Base-by-base conservation (phyloP, 2,113 vertebrate species). In the Zosterops hypoxanthus region DNA sequence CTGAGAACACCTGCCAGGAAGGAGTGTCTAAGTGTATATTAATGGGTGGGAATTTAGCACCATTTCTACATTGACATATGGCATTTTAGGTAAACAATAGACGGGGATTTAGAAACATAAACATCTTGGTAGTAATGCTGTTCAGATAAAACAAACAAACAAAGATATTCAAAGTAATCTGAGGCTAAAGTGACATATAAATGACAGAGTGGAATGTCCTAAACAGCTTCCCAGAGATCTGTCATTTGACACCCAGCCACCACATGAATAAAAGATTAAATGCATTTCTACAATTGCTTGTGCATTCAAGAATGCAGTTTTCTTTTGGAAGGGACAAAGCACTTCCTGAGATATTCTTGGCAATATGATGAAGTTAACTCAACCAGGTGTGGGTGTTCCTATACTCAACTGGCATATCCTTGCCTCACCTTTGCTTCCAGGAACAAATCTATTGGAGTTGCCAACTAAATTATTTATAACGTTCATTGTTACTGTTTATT, bases 401-500 rank as follows among this genome's bases (percentile, higher is more conserved):
- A 34, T 4, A 73, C 70, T 79, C 52, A 64, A 9, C 53, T 61
- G 71, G 34, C 66, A 88, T 65, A 65, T 69, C 63, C 79, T 69
- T 82, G 47, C 63, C 53, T 72, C 75, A 88, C 88, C 88, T 94
- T 72, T 88, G 75, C 61, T 85, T 90, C 36, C 75, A 41, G 60
- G 57, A 87, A 64, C 57, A 95, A 91, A 89, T 76, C 65, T 61
- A 9, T 49, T 36, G 66, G 75, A 94, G 69, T 65, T 73, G 53
- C 36, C 64, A 77, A 7, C 25, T 92, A 88, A 77, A 73, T 57
- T 57, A 91, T 92, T 92, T 88, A 63, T 24, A 15, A 13, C 0
- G 4, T 39, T 83, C 64, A 63, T 88, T 92, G 64, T 91, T 90
- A 11, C 22, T 87, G 61, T 82, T 96, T 88, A 80, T 72, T 91